Base-by-base conservation (phyloP, 1,140 invertebrate genomes). In the Pemphigus obesinymphae region DNA sequence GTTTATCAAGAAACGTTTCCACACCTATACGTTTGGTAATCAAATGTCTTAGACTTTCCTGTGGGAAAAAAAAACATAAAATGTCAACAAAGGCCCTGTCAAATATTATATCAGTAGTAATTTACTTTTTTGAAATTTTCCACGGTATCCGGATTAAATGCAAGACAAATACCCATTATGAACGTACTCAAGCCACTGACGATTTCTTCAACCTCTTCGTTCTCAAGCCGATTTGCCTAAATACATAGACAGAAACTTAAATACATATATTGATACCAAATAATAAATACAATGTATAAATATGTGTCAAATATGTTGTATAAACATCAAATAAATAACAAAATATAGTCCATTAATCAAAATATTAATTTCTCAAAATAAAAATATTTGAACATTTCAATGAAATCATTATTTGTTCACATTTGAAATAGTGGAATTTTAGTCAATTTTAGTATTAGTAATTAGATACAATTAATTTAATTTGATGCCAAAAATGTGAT, bases 101-200 rank as follows among this genome's bases (percentile, higher is more conserved):
- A 58, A 58, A 26, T 26, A 26, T 26, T 4, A 53, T n/a, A n/a
- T n/a, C n/a, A 76, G 5, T 45, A 1, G 0, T 61, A 53, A 87
- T 87, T 86, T 87, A 90, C 89, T 86, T 92, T 94, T 0, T 92
- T 92, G 86, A 94, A 96, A 83, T 90, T 91, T 45, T 91, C 88
- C 31, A 95, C 92, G 2, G 92, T 92, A 85, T 97, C 93, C 85
- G 98, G 95, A 87, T 98, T 99, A 87, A 94, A 97, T 83, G 95
- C 90, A 68, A 98, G 91, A 87, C 96, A 97, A 63, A 99, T 89
- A 3, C 96, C 97, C 84, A 99, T 92, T 7, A 99, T 88, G 86
- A 99, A 96, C 3, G 98, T 96, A 87, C 96, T 97, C 82, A 99
- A 88, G 68, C 97, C 97, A 87, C 96, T 92, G 23, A 98, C 89